Percentiles rank a stretch among this genome's conserved stretches.
Conservation (phyloP, 2,113 vertebrate genomes). For the Corythaeola cristata region DNA sequence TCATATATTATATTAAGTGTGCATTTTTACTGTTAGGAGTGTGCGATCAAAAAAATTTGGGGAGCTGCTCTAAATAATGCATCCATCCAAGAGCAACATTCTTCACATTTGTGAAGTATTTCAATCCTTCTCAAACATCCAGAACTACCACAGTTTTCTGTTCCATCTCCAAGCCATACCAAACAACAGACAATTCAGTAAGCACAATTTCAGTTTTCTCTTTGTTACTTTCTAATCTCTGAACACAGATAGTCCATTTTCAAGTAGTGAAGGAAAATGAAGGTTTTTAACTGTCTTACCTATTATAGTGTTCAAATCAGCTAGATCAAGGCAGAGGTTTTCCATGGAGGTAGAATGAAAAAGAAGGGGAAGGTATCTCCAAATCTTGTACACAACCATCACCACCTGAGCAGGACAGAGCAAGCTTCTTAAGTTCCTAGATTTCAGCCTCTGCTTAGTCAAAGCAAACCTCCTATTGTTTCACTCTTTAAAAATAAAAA, state of each 20-base stretch:
- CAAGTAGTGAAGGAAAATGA: background rate
- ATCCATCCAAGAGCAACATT: background rate
- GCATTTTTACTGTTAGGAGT: background rate
- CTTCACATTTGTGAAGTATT: background rate
- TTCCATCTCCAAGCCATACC: background rate
- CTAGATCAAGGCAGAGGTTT: background rate
- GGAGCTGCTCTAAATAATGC: background rate
- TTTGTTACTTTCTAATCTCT: background rate
- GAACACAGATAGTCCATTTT: background rate
- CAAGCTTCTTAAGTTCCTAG: background rate
- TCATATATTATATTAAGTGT: too few species aligned
- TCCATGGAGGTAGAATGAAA: background rate
- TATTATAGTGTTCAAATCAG: background rate
- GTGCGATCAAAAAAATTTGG: background rate
- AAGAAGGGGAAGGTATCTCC: background rate
- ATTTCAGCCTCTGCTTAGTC: background rate
- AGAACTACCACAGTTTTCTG: background rate
- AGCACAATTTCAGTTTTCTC: fast-evolving
- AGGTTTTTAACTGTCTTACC: background rate
- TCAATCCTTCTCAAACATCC: background rate
- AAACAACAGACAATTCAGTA: background rate
- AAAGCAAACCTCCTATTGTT: background rate
- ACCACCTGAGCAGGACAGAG: background rate
- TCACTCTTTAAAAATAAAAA: background rate
- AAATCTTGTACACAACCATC: background rate